Base-by-base conservation (phyloP, 64 coral and sea anemone species). In the Stichodactyla mertensii region DNA sequence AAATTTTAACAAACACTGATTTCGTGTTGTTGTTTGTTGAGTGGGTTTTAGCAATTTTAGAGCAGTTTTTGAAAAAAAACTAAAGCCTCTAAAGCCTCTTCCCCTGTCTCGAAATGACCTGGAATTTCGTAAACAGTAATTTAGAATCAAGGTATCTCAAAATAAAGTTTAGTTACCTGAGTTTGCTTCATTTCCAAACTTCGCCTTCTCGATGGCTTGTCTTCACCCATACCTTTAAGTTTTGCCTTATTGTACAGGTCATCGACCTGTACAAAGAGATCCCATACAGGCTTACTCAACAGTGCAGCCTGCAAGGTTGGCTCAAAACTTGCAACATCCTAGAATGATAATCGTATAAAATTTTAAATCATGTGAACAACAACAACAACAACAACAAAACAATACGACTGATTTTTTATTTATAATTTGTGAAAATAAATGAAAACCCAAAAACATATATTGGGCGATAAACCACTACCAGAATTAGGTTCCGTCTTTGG, bases 251-350 rank as follows among this genome's bases (percentile, higher is more conserved):
- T 51, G 45, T 85, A 90, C 67, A 58, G 14, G 18, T 90, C 52
- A 20, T 27, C 66, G 4, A 58, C 89, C 18, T 85, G 19, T 0
- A 57, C 16, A 52, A 90, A 77, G 1, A 78, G 51, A 3, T 90
- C 70, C 82, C 55, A 86, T 0, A 27, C 55, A 18, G 19, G 0
- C n/a, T 77, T 90, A 5, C 82, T 24, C 23, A 90, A 66, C 23
- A 85, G 24, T 51, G 28, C 28, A 31, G 83, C 89, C 82, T 85
- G 82, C 14, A 90, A 85, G 0, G 82, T 90, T 8, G 67, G 89
- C 16, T 90, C 83, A 11, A 90, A 16, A 3, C 19, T 20, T 7
- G 62, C 69, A 5, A 90, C 55, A 19, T 90, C 57, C 67, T 86
- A 23, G 10, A 52, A 58, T 56, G 28, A 31, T 31, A 31, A 18